Base-by-base conservation (phyloP, 2,888 invertebrate species). In the Incurvaria masculella region DNA sequence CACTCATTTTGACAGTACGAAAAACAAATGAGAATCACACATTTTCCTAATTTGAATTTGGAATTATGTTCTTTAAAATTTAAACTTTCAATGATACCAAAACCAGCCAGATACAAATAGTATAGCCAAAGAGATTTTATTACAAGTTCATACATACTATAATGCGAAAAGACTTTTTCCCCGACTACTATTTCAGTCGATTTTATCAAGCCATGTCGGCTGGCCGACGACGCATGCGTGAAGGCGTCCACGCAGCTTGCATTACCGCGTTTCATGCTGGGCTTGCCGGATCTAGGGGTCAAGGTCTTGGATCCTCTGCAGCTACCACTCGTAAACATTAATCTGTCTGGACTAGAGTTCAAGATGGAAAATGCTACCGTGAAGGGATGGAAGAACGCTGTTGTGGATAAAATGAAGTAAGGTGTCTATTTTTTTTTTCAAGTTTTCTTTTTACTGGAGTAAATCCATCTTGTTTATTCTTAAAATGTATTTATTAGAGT, bases 311-410 rank as follows among this genome's bases (percentile, higher is more conserved):
- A 74, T n/a, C 61, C 62, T 0, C 57, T 71, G 59, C 53, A 57
- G 2, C 51, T 72, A 2, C 62, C 69, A 5, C 16, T 52, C 4
- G 61, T 69, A 21, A 61, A 64, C 17, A 56, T 72, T 2, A 63
- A 72, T 23, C 47, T 72, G 2, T 63, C 69, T 17, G 73, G 72
- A 1, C 54, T 74, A 11, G 67, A 67, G 40, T 49, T 72, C 27
- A 53, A 54, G 2, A 46, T 73, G 16, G 61, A 46, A 4, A 60
- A 72, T 33, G 55, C 57, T n/a, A 57, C 55, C 20, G 17, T 68
- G 27, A 64, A 62, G 47, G 65, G 63, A 1, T 21, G 64, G 48
- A 65, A 61, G 47, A 58, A 61, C 18, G 10, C 59, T 2, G 45
- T 57, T 2, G 50, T 65, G 44, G 63, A 66, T 42, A 56, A 55